These are phyloP conservation scores for Sterna hirundo DNA, from an alignment of 2,113 vertebrate genomes.

Conservation along the genomic window DNA sequence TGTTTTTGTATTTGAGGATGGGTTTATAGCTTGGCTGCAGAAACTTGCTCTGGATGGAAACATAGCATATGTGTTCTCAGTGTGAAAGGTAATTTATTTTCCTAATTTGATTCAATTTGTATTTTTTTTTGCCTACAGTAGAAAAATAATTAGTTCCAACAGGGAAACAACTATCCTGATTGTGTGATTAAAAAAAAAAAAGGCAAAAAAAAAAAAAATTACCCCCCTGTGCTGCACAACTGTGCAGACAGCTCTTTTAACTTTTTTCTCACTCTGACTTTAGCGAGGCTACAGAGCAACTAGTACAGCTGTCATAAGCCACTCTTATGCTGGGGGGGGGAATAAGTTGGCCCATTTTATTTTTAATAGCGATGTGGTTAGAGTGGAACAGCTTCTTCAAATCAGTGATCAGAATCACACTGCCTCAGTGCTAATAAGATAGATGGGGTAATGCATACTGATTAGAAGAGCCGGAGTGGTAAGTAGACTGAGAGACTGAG, in stretches of 20 bases:
- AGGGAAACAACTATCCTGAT: background rate
- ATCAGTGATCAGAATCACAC: background rate
- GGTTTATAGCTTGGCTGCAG: background rate
- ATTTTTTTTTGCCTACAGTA: background rate
- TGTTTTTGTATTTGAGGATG: background rate
- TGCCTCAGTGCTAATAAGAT: background rate
- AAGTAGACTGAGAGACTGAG: background rate
- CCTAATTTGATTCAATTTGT: background rate
- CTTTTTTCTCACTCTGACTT: background rate
- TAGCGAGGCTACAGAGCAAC: background rate
- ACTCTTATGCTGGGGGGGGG: background rate
- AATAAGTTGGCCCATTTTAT: background rate
- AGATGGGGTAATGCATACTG: background rate
- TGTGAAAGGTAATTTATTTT: slow-evolving; percentile 1
- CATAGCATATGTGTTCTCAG: background rate
- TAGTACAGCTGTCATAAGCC: background rate
- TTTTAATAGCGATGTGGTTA: background rate
- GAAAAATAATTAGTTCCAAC: background rate
- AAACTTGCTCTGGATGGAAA: background rate
- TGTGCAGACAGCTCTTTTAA: background rate
- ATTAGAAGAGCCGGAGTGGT: background rate
- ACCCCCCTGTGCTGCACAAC: background rate
- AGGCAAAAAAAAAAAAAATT: background rate
- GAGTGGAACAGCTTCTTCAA: background rate
- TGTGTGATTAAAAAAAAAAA: background rate